Evolutionary conservation across 1,140 invertebrate species (phyloP).

Genomic region (Bombus cullumanus): DNA sequence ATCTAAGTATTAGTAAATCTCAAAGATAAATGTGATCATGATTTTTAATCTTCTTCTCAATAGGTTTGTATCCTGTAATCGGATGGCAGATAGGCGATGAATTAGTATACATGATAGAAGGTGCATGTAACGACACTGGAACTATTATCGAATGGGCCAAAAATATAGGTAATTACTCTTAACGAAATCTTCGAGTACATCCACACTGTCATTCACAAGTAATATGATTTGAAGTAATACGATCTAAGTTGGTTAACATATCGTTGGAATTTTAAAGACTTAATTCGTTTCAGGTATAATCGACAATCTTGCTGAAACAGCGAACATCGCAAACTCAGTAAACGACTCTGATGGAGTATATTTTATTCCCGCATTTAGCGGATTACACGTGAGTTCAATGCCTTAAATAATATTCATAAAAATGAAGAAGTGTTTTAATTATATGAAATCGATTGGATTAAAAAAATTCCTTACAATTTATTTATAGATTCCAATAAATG

Average conservation of each 20-base stretch:
- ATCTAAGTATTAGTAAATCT: neutral
- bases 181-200: too few relatives aligned
- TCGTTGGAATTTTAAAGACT: neutral
- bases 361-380: conserved; percentile 96
- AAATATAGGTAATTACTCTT: conserved; percentile 85
- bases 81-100: conserved; percentile 92
- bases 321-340: conserved; percentile 88
- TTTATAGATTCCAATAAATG: conserved; percentile 92
- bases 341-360: conserved; percentile 91
- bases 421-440: neutral
- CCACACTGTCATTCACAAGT: too few relatives aligned
- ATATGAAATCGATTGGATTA: neutral
- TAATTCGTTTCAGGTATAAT: conserved; percentile 85
- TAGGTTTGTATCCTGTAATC: conserved; percentile 94
- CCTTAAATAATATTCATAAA: neutral
- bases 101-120: conserved; percentile 91
- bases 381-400: conserved; percentile 88
- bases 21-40: neutral
- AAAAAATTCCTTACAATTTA: neutral
- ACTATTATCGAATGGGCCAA: conserved; percentile 94
- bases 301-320: conserved; percentile 87
- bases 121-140: conserved; percentile 93
- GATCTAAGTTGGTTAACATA: too few relatives aligned
- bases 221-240: neutral
- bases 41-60: neutral